Percentiles rank a stretch among this genome's conserved stretches.
These are phyloP conservation scores for Pedionomus torquatus DNA, from an alignment of 2,113 vertebrate genomes.

Conservation along the genomic window DNA sequence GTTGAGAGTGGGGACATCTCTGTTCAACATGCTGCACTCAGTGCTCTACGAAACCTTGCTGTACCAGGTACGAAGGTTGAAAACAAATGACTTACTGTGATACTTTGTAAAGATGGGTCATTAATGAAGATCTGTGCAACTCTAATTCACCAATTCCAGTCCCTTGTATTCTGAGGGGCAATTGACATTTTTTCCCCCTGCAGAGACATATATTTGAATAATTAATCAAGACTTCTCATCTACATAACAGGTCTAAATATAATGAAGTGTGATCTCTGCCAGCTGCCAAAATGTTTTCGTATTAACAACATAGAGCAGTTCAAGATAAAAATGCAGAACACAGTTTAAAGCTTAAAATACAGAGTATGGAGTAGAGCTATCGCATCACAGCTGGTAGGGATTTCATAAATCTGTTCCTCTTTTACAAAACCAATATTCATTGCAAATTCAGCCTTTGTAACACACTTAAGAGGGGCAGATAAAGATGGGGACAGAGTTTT, in stretches of 20 bases:
- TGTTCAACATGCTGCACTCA: conserved; percentile 86
- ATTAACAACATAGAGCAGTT: neutral
- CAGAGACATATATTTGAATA: neutral
- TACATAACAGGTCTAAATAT: neutral
- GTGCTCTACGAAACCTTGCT: conserved; percentile 86
- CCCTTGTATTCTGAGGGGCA: neutral
- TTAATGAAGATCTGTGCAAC: neutral
- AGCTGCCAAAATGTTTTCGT: neutral
- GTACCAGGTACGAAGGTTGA: conserved; percentile 76
- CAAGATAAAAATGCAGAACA: neutral
- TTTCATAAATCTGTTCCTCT: neutral
- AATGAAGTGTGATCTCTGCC: neutral
- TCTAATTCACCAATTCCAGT: neutral
- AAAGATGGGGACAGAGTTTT: neutral
- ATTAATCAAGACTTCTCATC: neutral
- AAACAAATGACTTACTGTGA: too few species aligned
- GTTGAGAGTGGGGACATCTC: conserved; percentile 81
- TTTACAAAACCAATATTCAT: neutral
- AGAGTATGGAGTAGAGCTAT: neutral
- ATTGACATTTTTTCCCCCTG: neutral
- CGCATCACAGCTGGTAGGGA: neutral
- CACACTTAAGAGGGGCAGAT: neutral
- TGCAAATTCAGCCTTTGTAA: neutral
- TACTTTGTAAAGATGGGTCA: neutral
- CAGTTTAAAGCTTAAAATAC: neutral